Base-by-base conservation (phyloP, 2,113 vertebrate genomes). In the Mormoops blainvillei region DNA sequence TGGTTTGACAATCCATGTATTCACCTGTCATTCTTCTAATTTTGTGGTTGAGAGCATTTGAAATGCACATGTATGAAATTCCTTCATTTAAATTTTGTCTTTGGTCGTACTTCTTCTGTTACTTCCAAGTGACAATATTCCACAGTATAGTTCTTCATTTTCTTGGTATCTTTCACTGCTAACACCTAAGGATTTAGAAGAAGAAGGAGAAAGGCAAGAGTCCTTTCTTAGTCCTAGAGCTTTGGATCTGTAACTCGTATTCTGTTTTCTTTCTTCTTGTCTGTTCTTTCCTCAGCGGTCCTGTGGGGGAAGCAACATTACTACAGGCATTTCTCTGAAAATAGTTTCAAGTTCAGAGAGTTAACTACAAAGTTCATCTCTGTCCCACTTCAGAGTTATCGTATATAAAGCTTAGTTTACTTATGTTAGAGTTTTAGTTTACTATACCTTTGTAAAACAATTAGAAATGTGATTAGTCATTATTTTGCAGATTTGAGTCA, bases 11-110 rank as follows among this genome's bases (percentile, higher is more conserved):
- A 71, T 93, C 81, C 48, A 33, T 86, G 41, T 81, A 84, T 89
- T 95, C 87, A 65, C 58, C 38, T 91, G 81, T 96, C 90, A 88
- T 94, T 92, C 87, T 80, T 96, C 43, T 93, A 84, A 48, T 97
- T 88, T 82, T 93, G 77, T 88, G 73, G 54, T 41, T 71, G 73
- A 97, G 41, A 94, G 76, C 33, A 78, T 97, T 93, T 80, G 48
- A 87, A 86, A 87, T 76, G 78, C 18, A 50, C 13, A 41, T n/a
- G 50, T 74, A 74, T 0, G 8, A 81, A 94, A 95, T 89, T 76
- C 22, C 41, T 94, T 92, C 63, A 63, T 97, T 96, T 87, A 74
- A 80, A 76, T 83, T 87, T 83, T 91, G 26, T 76, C 61, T 90
- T 94, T 84, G 52, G 74, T 65, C 74, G 3, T 33, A 50, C 18